Conservation (phyloP, 2,888 invertebrate species). For the Ichneumon xanthorius region DNA sequence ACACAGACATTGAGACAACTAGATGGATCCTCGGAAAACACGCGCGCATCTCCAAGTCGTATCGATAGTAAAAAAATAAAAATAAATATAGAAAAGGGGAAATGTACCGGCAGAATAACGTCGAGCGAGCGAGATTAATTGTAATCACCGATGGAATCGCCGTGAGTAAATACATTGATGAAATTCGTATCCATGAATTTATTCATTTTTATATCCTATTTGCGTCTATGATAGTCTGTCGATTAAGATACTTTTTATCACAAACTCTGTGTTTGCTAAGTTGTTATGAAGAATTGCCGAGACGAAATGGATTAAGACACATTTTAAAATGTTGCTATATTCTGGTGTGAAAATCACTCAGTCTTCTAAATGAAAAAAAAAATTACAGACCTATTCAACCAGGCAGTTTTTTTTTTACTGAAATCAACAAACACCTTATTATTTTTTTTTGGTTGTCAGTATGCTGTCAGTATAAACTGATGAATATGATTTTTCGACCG, state of each 20-base stretch:
- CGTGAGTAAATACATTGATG: background rate
- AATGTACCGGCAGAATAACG: background rate
- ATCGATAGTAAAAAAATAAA: background rate
- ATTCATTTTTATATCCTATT: background rate
- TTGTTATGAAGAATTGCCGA: background rate
- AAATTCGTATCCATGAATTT: background rate
- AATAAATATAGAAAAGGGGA: background rate
- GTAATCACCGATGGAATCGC: background rate
- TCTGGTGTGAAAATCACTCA: too few species aligned
- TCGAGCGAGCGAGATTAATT: background rate
- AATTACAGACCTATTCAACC: too few species aligned
- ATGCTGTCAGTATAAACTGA: background rate
- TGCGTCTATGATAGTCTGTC: background rate
- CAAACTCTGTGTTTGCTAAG: background rate
- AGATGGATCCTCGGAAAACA: background rate
- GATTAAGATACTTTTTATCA: background rate
- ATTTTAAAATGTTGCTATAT: too few species aligned
- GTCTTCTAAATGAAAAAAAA: too few species aligned
- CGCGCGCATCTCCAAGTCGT: background rate
- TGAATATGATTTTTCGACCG: background rate
- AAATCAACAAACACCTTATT: background rate
- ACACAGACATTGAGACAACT: background rate
- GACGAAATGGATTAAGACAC: background rate
- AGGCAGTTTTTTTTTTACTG: too few species aligned
- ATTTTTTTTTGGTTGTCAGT: background rate